Evolutionary conservation across 2,113 vertebrate species (phyloP).

Genomic region (Channa maculata): DNA sequence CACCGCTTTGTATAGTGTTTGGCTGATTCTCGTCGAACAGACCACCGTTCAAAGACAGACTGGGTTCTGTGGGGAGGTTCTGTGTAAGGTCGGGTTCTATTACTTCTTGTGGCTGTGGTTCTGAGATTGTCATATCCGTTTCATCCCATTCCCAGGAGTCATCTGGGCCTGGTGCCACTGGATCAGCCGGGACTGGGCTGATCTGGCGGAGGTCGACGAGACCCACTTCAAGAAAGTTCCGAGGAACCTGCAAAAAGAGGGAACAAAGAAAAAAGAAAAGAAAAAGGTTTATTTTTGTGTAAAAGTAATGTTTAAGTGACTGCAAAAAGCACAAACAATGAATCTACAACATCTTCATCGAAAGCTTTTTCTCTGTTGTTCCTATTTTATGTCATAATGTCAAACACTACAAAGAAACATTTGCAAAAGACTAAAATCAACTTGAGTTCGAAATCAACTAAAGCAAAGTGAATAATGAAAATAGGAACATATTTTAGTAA

Average conservation of each 20-base stretch:
- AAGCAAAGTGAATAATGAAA: too few relatives aligned
- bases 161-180: constrained; percentile 76
- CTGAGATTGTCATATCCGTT: constrained; percentile 92
- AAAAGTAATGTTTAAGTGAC: background rate
- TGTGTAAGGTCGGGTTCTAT: constrained; percentile 75
- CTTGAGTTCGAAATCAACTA: too few relatives aligned
- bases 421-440: background rate
- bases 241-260: constrained; percentile 81
- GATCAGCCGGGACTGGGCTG: constrained; percentile 56
- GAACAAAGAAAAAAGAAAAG: background rate
- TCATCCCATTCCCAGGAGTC: constrained; percentile 99
- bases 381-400: too few relatives aligned
- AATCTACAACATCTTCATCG: background rate
- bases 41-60: background rate
- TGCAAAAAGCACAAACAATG: background rate
- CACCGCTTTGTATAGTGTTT: accelerated
- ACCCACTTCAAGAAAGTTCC: constrained; percentile 89
- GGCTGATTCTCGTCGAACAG: background rate
- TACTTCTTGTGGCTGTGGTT: constrained; percentile 80
- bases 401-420: background rate
- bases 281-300: background rate
- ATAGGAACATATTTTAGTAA: too few relatives aligned
- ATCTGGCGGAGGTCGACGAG: constrained; percentile 87
- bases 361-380: background rate
- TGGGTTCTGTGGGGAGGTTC: constrained; percentile 56